Percentiles rank a stretch among this genome's conserved stretches.
These are phyloP conservation scores for Cosmorhoe ocellata DNA, from an alignment of 2,888 invertebrate species.

Conservation along the genomic window DNA sequence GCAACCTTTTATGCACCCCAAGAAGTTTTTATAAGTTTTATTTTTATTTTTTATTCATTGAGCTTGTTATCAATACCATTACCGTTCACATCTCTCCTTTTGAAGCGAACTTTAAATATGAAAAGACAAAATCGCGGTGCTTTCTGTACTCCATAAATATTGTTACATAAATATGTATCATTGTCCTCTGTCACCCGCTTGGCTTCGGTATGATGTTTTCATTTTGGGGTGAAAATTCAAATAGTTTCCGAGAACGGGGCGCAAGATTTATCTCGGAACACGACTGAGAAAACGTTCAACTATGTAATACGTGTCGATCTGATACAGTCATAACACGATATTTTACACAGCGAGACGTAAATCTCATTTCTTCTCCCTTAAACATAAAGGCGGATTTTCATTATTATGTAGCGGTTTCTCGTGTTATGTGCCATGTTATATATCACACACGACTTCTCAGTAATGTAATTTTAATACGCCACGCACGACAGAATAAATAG, in stretches of 20 bases:
- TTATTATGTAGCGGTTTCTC: too few relatives aligned
- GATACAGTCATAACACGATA: conserved; percentile 46
- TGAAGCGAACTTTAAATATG: conserved; percentile 76
- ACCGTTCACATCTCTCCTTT: conserved; percentile 47
- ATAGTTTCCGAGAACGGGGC: conserved; percentile 55
- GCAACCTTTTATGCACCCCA: conserved; percentile 21
- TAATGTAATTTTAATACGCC: too few relatives aligned
- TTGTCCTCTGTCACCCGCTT: conserved; percentile 65
- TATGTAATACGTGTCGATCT: conserved; percentile 52
- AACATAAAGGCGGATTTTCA: conserved; percentile 2
- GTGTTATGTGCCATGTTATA: too few relatives aligned
- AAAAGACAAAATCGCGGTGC: conserved; percentile 62
- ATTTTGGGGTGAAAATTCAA: conserved; percentile 57
- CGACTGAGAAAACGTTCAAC: conserved; percentile 47
- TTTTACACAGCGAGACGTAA: conserved; percentile 37
- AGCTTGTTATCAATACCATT: conserved; percentile 52
- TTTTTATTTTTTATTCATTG: conserved; percentile 32
- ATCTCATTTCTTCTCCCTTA: conserved; percentile 29
- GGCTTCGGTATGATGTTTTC: conserved; percentile 52
- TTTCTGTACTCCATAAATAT: conserved; percentile 74
- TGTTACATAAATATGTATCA: conserved; percentile 79
- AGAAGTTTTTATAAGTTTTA: conserved; percentile 15
- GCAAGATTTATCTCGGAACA: conserved; percentile 39
- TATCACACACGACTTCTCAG: too few relatives aligned
- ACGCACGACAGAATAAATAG: too few relatives aligned